Percentiles rank a stretch among this genome's conserved stretches.
phyloP scores from a whole-genome alignment of 2,888 invertebrate genomes.

The Callyntrura sp. region DNA sequence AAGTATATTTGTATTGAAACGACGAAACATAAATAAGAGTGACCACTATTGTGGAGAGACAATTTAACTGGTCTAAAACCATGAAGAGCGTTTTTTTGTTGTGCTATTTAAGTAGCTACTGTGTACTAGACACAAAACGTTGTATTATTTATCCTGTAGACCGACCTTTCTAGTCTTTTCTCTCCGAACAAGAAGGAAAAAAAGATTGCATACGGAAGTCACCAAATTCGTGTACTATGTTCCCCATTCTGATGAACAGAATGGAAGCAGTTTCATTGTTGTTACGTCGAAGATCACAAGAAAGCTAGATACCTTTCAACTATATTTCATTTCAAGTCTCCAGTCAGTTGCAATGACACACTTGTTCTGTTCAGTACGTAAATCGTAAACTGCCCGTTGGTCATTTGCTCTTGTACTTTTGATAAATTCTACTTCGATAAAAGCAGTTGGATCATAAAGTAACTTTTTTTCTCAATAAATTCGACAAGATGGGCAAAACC shows the following conservation, averaged over 20 bases:
- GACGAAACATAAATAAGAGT: conserved; percentile 46
- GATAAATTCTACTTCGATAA: conserved; percentile 48
- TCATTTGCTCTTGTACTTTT: conserved; percentile 41
- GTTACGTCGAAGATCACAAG: neutral
- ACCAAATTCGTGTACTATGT: conserved; percentile 16
- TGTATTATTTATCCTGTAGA: neutral
- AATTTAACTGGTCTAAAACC: conserved; percentile 17
- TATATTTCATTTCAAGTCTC: neutral
- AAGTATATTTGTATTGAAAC: conserved; percentile 18
- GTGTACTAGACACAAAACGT: neutral
- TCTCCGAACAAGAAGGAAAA: conserved; percentile 29
- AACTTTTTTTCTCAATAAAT: conserved; percentile 26
- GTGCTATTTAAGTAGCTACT: neutral
- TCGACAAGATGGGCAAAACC: neutral
- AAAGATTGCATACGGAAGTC: conserved; percentile 43
- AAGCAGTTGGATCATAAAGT: neutral
- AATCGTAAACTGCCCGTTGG: conserved; percentile 28
- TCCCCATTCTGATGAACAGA: neutral
- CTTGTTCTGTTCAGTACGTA: neutral
- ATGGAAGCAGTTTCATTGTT: neutral
- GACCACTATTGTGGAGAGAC: conserved; percentile 29
- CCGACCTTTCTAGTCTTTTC: neutral
- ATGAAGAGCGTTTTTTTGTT: conserved; percentile 6
- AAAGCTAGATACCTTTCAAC: conserved; percentile 21
- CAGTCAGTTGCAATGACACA: neutral